phyloP scores from a whole-genome alignment of 2,888 invertebrate genomes.

The Eupithecia pulchellata region DNA sequence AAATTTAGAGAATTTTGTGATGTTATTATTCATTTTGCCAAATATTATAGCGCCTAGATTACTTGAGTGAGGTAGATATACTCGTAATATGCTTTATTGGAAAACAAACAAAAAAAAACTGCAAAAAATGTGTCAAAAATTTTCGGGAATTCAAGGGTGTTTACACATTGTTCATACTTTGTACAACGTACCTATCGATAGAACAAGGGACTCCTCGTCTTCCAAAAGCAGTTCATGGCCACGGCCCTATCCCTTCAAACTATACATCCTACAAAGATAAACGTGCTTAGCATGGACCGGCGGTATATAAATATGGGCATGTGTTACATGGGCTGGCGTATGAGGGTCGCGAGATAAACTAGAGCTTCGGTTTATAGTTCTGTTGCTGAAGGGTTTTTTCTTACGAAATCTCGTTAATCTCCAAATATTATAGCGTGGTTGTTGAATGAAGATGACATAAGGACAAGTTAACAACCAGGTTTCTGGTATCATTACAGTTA shows the following conservation, averaged over 20 bases:
- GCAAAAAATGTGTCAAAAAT: too few relatives aligned
- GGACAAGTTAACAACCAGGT: too few relatives aligned
- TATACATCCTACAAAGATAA: constrained; percentile 24
- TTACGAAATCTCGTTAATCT: neutral
- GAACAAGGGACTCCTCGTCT: neutral
- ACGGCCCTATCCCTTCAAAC: constrained; percentile 9
- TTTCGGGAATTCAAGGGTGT: too few relatives aligned
- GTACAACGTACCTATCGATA: neutral
- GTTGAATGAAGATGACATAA: too few relatives aligned
- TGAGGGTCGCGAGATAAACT: constrained; percentile 67
- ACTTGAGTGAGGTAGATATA: too few relatives aligned
- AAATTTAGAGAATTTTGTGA: neutral
- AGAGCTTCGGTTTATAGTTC: constrained; percentile 30
- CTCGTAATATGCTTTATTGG: too few relatives aligned
- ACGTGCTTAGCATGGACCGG: constrained; percentile 34
- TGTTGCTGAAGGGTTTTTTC: constrained; percentile 11
- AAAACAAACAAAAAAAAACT: too few relatives aligned
- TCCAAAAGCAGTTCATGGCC: neutral
- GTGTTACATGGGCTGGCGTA: constrained; percentile 52
- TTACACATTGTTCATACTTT: too few relatives aligned
- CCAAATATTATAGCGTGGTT: too few relatives aligned
- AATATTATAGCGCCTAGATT: neutral
- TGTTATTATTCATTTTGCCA: neutral
- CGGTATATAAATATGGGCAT: constrained; percentile 42
- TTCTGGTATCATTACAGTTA: too few relatives aligned